Evolutionary conservation across 2,113 vertebrate genomes (phyloP).

Genomic region (Perccottus glenii): DNA sequence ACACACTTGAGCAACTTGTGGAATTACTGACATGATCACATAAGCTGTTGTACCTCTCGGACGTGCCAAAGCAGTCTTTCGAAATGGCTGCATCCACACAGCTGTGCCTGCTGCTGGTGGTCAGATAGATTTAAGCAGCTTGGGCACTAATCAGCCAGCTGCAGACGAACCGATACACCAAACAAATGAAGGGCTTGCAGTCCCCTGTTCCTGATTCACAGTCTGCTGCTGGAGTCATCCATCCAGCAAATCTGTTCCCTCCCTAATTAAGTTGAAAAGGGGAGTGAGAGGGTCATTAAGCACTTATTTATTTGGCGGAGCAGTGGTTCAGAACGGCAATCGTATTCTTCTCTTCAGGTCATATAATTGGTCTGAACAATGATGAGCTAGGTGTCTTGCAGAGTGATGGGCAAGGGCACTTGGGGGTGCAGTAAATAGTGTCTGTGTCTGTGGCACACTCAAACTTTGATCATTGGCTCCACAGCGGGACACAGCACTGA

Average conservation of each 20-base stretch:
- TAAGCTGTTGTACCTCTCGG: conserved; percentile 15
- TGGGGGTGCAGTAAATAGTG: conserved; percentile 63
- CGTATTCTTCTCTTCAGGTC: conserved; percentile 56
- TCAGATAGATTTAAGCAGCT: conserved; percentile 45
- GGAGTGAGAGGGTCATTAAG: conserved; percentile 68
- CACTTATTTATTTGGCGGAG: conserved; percentile 73
- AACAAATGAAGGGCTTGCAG: conserved; percentile 36
- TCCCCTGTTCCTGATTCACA: conserved; percentile 62
- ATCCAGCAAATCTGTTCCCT: conserved; percentile 62
- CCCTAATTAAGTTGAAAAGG: conserved; percentile 71
- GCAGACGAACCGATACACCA: conserved; percentile 54
- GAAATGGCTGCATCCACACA: conserved; percentile 42
- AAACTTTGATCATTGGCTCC: conserved; percentile 72
- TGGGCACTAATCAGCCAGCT: conserved; percentile 64
- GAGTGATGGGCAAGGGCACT: conserved; percentile 65
- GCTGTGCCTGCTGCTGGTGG: conserved; percentile 50
- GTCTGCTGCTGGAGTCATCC: conserved; percentile 63
- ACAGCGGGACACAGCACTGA: conserved; percentile 51
- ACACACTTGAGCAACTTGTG: conserved; percentile 10
- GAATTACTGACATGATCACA: not conserved
- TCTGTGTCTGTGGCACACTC: conserved; percentile 54
- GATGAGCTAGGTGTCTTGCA: conserved; percentile 60
- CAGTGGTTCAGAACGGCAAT: conserved; percentile 65
- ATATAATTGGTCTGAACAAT: conserved; percentile 70
- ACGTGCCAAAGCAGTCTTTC: conserved; percentile 23